Percentiles rank a stretch among this genome's conserved stretches.
Conservation (phyloP, 64 coral and sea anemone genomes). For the Montipora efflorescens region DNA sequence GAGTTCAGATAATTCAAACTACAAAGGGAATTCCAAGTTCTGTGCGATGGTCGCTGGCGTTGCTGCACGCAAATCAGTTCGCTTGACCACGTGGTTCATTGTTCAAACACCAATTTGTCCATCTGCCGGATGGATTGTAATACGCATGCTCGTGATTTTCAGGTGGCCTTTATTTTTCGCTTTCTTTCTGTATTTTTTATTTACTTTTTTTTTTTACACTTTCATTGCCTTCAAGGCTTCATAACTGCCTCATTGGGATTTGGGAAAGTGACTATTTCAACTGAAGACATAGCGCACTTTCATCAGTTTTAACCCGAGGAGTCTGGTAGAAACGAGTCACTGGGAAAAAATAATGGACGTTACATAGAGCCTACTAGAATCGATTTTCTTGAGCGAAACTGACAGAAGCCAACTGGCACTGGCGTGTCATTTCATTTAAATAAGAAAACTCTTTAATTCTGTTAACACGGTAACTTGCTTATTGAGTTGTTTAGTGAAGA, state of each 20-base stretch:
- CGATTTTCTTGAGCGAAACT: no score
- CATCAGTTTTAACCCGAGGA: neutral
- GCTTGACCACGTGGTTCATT: conserved; percentile 28
- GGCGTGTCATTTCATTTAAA: no score
- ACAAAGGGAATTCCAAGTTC: neutral
- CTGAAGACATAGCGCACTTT: neutral
- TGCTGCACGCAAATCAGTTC: neutral
- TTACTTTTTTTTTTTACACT: neutral
- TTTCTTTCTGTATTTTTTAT: neutral
- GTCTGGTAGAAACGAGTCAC: no score
- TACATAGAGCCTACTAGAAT: no score
- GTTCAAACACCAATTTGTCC: neutral
- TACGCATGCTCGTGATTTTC: conserved; percentile 3
- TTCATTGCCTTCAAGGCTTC: no score
- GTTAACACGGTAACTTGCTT: no score
- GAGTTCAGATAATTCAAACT: neutral
- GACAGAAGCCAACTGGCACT: no score
- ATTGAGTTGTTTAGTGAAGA: no score
- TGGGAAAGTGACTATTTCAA: no score
- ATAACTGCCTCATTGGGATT: neutral
- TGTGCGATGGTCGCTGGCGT: neutral
- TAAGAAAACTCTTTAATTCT: no score
- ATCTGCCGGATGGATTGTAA: conserved; percentile 1
- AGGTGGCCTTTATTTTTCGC: neutral
- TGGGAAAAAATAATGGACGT: no score